Base-by-base conservation (phyloP, 92 coral and sea anemone species). In the Hydrozoanthus gracilis region DNA sequence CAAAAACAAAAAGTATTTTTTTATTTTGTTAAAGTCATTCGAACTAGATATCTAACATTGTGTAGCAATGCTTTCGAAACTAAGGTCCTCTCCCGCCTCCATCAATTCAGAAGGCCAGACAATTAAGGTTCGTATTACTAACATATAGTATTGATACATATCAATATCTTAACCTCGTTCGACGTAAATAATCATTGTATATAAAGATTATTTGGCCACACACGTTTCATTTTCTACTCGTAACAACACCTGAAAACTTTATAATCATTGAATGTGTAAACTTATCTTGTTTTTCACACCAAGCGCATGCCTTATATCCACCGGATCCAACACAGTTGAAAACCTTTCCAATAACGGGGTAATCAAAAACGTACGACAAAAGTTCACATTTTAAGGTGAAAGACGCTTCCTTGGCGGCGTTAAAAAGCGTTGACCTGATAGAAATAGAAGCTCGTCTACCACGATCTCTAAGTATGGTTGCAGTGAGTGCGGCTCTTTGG, bases 281-380 rank as follows among this genome's bases (percentile, higher is more conserved):
- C 90, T 88, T 88, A 72, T 72, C 90, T 88, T 39, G 51, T 16
- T 79, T 56, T 72, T 88, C 67, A 61, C 90, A 80, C 87, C 90
- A 88, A 7, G 51, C 74, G 50, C 86, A 88, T 88, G 54, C 87
- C 62, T 55, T 82, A 4, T 52, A 56, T 11, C 77, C 87, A 7
- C 87, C 87, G 8, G 91, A 82, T 4, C 87, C 87, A 47, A 56
- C 44, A 39, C 51, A 60, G 62, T 82, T 64, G 77, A 88, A 82
- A 8, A 82, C 87, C n/a, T 88, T 75, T 1, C 71, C 78, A n/a
- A 82, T 51, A 35, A 82, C 87, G 27, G 87, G 82, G 7, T 88
- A 82, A 64, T 88, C 87, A 2, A 88, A 62, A 35, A 82, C 87
- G 46, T 82, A 75, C 3, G 87, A 72, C 12, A 74, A 15, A n/a